Conservation (phyloP, 2,113 vertebrate species). For the Ceyx margarethae region DNA sequence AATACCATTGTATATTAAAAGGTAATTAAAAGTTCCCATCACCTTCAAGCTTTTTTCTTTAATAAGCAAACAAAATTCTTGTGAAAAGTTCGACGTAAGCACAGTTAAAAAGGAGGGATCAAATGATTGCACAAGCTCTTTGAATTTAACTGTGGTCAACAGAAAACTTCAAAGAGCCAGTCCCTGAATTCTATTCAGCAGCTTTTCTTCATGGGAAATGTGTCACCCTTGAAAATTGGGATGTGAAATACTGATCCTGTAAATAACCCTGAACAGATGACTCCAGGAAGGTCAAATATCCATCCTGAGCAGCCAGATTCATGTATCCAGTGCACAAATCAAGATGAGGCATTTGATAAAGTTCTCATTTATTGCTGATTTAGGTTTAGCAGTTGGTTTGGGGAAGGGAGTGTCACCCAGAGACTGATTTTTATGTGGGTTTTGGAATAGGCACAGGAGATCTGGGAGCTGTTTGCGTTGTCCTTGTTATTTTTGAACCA, state of each 20-base stretch:
- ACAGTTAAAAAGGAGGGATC: background rate
- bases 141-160: constrained; percentile 17
- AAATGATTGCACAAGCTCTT: background rate
- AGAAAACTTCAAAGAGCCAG: background rate
- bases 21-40: constrained; percentile 16
- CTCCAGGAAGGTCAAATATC: background rate
- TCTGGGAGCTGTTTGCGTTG: background rate
- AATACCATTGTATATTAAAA: background rate
- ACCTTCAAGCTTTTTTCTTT: background rate
- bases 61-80: background rate
- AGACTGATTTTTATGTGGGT: background rate
- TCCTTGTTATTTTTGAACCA: background rate
- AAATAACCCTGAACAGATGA: background rate
- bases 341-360: background rate
- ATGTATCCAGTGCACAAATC: background rate
- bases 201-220: background rate
- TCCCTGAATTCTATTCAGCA: background rate
- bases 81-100: background rate
- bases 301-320: background rate
- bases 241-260: background rate
- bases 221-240: background rate
- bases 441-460: background rate
- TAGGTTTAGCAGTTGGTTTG: background rate
- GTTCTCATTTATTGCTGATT: background rate
- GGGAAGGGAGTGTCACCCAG: background rate